Conservation (phyloP, 2,888 invertebrate genomes). For the Drosophila paucipuncta region DNA sequence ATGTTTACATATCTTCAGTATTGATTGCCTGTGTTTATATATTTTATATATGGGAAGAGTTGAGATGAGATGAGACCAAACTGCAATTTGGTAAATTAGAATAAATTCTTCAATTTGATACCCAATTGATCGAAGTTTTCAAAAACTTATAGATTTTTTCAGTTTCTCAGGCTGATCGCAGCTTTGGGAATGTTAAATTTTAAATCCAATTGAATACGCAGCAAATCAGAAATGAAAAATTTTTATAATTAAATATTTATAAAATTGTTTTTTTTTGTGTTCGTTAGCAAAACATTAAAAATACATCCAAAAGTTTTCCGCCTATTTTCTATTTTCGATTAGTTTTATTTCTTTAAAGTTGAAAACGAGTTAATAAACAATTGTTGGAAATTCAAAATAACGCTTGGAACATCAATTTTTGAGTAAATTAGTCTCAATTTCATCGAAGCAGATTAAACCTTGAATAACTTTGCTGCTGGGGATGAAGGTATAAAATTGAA, state of each 20-base stretch:
- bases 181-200: background rate
- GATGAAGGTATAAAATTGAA: background rate
- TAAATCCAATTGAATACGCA: background rate
- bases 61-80: background rate
- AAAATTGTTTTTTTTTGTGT: background rate
- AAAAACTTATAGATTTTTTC: background rate
- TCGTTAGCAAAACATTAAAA: background rate
- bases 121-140: background rate
- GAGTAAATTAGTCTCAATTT: background rate
- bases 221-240: background rate
- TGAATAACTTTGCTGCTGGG: background rate
- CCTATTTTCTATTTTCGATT: background rate
- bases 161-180: background rate
- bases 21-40: background rate
- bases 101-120: background rate
- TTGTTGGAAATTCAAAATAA: background rate
- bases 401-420: too few relatives aligned
- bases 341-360: too few relatives aligned
- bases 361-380: background rate
- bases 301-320: background rate
- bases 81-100: background rate
- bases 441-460: background rate
- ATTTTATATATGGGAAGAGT: background rate
- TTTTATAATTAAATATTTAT: background rate
- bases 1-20: background rate